Evolutionary conservation across 2,797 vertebrate genomes (phyloP).

Genomic region (Calcarius lapponicus): DNA sequence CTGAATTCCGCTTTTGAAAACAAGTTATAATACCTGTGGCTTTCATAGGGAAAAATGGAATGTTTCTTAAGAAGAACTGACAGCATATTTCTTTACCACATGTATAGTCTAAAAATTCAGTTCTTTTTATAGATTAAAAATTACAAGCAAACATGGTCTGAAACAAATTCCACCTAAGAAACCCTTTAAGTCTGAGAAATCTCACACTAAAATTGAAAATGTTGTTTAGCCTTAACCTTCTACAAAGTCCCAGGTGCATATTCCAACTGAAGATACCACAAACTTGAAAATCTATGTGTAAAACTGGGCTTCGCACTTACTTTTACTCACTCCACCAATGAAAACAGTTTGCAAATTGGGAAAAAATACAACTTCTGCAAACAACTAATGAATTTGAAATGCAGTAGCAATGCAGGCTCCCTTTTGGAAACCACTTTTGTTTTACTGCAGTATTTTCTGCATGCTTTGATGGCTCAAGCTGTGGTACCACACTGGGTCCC

Average conservation of each 20-base stretch:
- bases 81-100: not conserved
- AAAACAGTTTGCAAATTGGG: not conserved
- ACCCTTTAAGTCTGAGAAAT: not conserved
- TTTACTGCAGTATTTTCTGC: not conserved
- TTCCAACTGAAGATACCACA: not conserved
- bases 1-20: not conserved
- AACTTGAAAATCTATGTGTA: not conserved
- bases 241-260: not conserved
- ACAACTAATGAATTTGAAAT: not conserved
- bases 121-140: not conserved
- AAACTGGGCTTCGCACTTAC: not conserved
- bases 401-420: not conserved
- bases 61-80: not conserved
- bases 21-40: not conserved
- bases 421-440: not conserved
- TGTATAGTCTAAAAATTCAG: not conserved
- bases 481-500: not conserved
- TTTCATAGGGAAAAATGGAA: not conserved
- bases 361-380: not conserved
- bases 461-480: not conserved
- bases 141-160: not conserved
- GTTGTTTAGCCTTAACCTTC: not conserved
- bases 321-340: not conserved
- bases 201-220: not conserved
- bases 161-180: not conserved